Evolutionary conservation across 2,113 vertebrate genomes (phyloP).

Genomic region (Scomber scombrus): DNA sequence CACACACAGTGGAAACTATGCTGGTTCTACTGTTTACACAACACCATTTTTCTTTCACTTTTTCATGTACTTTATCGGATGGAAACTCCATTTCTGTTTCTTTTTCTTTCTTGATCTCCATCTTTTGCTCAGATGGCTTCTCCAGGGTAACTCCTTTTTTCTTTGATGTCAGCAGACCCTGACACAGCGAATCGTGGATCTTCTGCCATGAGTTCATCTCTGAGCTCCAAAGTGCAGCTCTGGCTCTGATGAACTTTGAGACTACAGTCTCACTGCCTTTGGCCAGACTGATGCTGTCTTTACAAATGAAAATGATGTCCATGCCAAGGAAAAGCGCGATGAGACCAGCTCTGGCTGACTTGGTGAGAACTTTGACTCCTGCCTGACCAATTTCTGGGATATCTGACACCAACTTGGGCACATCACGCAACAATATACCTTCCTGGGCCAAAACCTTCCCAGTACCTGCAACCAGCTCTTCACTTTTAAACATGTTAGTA

Average conservation of each 20-base stretch:
- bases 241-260: conserved; percentile 63
- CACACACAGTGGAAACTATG: no score
- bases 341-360: conserved; percentile 4
- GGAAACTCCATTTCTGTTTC: background rate
- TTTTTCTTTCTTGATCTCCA: background rate
- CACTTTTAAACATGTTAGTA: background rate
- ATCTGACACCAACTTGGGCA: conserved; percentile 47
- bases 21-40: background rate
- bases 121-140: conserved; percentile 30
- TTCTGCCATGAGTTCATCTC: conserved; percentile 59
- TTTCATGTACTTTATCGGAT: background rate
- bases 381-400: conserved; percentile 60
- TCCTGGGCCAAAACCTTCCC: conserved; percentile 25
- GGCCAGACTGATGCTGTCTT: conserved; percentile 62
- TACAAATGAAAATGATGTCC: conserved; percentile 68
- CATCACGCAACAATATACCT: conserved; percentile 27
- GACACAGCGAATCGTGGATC: conserved; percentile 4
- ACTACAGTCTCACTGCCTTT: conserved; percentile 37
- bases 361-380: conserved; percentile 38
- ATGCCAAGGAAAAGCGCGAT: conserved; percentile 65
- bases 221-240: conserved; percentile 59
- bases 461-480: conserved; percentile 13
- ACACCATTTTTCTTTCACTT: accelerated
- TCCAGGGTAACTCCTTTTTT: conserved; percentile 38
- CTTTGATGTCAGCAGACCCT: conserved; percentile 19